Conservation (phyloP, 2,113 vertebrate genomes). For the Dipodomys spectabilis region DNA sequence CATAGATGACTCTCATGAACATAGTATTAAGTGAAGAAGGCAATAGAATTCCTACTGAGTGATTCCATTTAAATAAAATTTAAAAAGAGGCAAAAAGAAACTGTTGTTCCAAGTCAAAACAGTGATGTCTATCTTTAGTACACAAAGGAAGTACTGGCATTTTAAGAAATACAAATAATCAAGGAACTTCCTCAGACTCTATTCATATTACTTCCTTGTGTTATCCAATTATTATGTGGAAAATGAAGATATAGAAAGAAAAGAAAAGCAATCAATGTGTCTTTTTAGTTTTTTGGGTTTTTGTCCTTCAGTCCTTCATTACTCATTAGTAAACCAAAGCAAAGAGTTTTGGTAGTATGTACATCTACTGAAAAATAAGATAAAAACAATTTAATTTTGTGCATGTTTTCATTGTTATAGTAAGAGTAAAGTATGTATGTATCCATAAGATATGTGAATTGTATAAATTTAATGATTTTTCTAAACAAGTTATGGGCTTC, state of each 20-base stretch:
- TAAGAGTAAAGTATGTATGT: neutral
- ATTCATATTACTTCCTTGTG: neutral
- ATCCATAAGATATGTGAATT: neutral
- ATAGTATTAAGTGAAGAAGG: slow-evolving; percentile 17
- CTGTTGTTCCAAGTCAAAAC: neutral
- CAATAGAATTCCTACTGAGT: neutral
- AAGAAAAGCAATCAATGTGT: neutral
- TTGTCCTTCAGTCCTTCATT: neutral
- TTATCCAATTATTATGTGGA: slow-evolving; percentile 1
- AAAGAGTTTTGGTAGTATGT: neutral
- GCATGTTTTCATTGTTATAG: neutral
- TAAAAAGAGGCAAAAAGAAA: neutral
- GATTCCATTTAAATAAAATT: neutral
- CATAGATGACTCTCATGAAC: neutral
- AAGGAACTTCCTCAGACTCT: neutral
- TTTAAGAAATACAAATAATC: neutral
- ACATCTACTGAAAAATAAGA: slow-evolving; percentile 7
- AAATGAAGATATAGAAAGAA: slow-evolving; percentile 16
- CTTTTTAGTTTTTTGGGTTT: neutral
- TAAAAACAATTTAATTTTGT: neutral
- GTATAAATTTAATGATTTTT: neutral
- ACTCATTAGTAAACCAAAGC: neutral
- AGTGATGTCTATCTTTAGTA: neutral
- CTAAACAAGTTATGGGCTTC: neutral
- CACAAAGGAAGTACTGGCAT: neutral